Base-by-base conservation (phyloP, 2,888 invertebrate species). In the Xanthorhoe designata region DNA sequence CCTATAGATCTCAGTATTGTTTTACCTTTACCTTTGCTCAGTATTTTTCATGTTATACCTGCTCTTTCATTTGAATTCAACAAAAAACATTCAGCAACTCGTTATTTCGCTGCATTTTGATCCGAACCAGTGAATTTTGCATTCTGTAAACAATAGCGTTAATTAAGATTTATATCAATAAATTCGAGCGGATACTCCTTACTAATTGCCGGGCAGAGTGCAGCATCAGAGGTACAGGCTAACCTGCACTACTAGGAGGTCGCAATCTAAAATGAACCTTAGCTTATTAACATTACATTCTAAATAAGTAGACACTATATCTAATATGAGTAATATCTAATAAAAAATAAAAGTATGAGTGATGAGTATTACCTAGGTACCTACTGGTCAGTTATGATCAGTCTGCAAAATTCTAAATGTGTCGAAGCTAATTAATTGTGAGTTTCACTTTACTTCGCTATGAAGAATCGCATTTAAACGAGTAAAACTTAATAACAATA, bases 91-190 rank as follows among this genome's bases (percentile, higher is more conserved):
- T 58, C 54, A 64, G 55, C 47, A 60, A 65, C 54, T 64, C 64
- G 65, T 57, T 65, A 49, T 62, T 60, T 62, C 59, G 59, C 38
- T 64, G 68, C 64, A 64, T 64, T 68, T 64, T 64, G 53, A 63
- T 64, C 4, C 42, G 47, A 50, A 52, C 54, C 64, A 61, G 42
- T 68, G 68, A 68, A 60, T 45, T 56, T 24, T 29, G 52, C 63
- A 56, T 52, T 67, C 47, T 57, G 60, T 71, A 61, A 68, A 61
- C 68, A 66, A 50, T 57, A 35, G 64, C 59, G 69, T 86, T 85
- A 86, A 89, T 88, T 86, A 85, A 86, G 82, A 84, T 80, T 83
- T 81, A 83, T 84, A 84, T 86, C 86, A 89, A 90, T 89, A 86
- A 88, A 87, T 78, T 81, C 83, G 78, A 84, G 77, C 81, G 86